Conservation (phyloP, 2,888 invertebrate genomes). For the Marasmarcha lunaedactyla region DNA sequence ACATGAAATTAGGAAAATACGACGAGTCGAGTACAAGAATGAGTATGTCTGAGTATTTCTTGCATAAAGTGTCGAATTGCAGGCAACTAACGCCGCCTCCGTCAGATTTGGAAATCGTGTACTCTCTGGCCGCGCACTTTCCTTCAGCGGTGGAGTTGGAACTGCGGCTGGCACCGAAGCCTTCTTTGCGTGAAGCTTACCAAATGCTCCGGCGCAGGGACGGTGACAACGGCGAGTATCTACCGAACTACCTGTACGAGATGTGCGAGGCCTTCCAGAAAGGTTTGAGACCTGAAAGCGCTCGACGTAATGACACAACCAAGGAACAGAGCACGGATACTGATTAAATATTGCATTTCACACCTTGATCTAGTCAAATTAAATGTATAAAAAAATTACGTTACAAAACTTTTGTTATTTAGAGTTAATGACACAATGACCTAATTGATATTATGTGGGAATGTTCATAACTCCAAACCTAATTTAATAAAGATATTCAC, state of each 20-base stretch:
- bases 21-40: slow-evolving; percentile 39
- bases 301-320: slow-evolving; percentile 31
- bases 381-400: no score
- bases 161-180: slow-evolving; percentile 55
- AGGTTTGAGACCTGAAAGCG: slow-evolving; percentile 47
- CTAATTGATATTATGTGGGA: no score
- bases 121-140: slow-evolving; percentile 59
- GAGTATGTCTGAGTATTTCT: slow-evolving; percentile 60
- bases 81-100: slow-evolving; percentile 55
- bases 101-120: slow-evolving; percentile 59
- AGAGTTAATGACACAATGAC: no score
- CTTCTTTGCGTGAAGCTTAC: slow-evolving; percentile 57
- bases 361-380: no score
- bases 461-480: no score
- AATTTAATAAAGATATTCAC: no score
- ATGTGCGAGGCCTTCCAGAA: slow-evolving; percentile 63
- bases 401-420: no score
- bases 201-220: slow-evolving; percentile 54
- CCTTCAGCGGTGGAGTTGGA: slow-evolving; percentile 58
- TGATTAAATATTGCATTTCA: background rate
- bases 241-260: slow-evolving; percentile 61
- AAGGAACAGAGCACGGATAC: slow-evolving; percentile 17
- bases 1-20: slow-evolving; percentile 59
- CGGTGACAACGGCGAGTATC: slow-evolving; percentile 49
- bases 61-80: slow-evolving; percentile 59